A percentile compares a stretch with the other conserved stretches of the same genome.
These are phyloP conservation scores for Augochlorella aurata DNA, from an alignment of 2,888 invertebrate genomes.

Conservation along the genomic window DNA sequence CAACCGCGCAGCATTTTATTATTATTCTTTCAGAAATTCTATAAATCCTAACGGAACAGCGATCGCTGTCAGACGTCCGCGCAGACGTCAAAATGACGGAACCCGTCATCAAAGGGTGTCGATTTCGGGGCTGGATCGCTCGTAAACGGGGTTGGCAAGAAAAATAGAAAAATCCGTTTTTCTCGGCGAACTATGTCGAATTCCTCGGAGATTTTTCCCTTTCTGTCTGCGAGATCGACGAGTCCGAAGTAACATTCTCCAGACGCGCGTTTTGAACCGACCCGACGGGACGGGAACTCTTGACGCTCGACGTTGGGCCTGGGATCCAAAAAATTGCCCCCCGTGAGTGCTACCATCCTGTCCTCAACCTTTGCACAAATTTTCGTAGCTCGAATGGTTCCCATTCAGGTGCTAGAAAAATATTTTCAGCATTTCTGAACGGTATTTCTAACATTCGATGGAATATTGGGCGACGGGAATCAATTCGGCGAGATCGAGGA, in stretches of 20 bases:
- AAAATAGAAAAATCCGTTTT: conserved; percentile 76
- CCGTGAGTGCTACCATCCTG: conserved; percentile 18
- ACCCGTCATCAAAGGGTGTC: conserved; percentile 26
- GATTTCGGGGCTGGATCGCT: conserved; percentile 54
- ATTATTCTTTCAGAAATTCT: not conserved
- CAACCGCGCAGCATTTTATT: not conserved
- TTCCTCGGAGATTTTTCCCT: conserved; percentile 61
- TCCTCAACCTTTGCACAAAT: conserved; percentile 9
- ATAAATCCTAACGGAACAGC: not conserved
- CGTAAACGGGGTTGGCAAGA: conserved; percentile 57
- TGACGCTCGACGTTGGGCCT: conserved; percentile 55
- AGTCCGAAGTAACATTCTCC: conserved; percentile 74
- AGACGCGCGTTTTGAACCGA: conserved; percentile 70
- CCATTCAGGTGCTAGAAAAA: not conserved
- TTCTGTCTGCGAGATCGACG: conserved; percentile 50
- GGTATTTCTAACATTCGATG: not conserved
- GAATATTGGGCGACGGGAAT: not conserved
- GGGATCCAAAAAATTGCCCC: conserved; percentile 59
- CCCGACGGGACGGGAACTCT: conserved; percentile 70
- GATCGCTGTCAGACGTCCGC: not conserved
- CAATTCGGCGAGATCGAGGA: not conserved
- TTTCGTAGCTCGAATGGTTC: not conserved
- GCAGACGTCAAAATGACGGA: conserved; percentile 26
- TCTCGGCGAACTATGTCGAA: conserved; percentile 53
- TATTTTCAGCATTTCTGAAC: not conserved